A percentile compares a stretch with the other conserved stretches of the same genome.
Conservation (phyloP, 1,140 invertebrate species). For the Eulimnadia texana region DNA sequence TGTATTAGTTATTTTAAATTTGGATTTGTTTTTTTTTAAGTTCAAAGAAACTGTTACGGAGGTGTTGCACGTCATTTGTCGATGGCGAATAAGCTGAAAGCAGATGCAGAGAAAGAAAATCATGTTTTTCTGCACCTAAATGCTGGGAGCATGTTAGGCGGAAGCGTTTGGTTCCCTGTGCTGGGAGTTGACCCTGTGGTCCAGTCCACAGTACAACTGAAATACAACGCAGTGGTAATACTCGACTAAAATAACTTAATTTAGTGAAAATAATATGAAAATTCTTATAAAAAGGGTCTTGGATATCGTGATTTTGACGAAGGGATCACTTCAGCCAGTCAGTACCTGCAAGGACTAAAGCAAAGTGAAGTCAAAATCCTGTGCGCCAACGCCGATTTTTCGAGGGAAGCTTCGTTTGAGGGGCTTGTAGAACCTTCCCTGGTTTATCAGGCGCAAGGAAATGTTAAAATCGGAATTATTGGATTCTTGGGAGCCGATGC, state of each 20-base stretch:
- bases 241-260: no score
- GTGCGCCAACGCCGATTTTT: conserved; percentile 9
- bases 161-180: conserved; percentile 3
- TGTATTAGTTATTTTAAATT: no score
- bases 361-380: not conserved
- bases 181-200: conserved; percentile 6
- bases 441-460: not conserved
- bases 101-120: not conserved
- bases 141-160: conserved; percentile 13
- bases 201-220: not conserved
- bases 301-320: conserved; percentile 6
- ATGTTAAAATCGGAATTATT: not conserved
- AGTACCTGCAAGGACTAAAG: conserved; percentile 3
- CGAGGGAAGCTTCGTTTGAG: not conserved
- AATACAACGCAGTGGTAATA: conserved; percentile 10
- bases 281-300: conserved; percentile 1
- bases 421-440: not conserved
- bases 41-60: not conserved
- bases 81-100: not conserved
- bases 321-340: not conserved
- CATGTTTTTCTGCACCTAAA: conserved; percentile 11
- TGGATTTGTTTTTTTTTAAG: not conserved
- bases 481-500: conserved; percentile 1
- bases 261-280: not conserved
- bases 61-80: conserved; percentile 6